Conservation (phyloP, 1,140 invertebrate species). For the Drosophila miranda region DNA sequence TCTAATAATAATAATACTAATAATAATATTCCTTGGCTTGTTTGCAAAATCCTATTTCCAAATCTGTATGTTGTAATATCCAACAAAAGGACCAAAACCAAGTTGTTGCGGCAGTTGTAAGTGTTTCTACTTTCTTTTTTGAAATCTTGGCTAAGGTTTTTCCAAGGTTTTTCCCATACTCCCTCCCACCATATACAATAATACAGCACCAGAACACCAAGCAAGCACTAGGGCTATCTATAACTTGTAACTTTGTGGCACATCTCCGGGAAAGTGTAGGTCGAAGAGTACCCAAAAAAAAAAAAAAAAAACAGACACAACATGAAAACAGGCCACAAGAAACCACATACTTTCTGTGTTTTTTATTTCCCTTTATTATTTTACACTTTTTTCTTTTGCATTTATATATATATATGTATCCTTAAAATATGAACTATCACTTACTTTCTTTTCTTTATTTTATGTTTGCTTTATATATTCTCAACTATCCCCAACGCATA, state of each 20-base stretch:
- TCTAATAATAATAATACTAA: conserved; percentile 15
- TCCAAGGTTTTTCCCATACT: conserved; percentile 18
- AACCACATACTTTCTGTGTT: conserved; percentile 36
- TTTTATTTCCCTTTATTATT: conserved; percentile 43
- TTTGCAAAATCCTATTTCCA: conserved; percentile 18
- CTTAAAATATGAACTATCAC: conserved; percentile 54
- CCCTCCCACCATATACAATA: conserved; percentile 19
- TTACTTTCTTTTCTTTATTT: conserved; percentile 78
- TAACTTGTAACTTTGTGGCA: conserved; percentile 44
- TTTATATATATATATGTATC: conserved; percentile 55
- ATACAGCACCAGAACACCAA: conserved; percentile 26
- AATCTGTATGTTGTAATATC: conserved; percentile 61
- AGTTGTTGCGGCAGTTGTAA: conserved; percentile 53
- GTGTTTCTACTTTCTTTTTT: conserved; percentile 15
- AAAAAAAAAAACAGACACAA: conserved; percentile 19
- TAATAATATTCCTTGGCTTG: background rate
- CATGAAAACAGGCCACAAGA: conserved; percentile 29
- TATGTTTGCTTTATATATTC: conserved; percentile 75
- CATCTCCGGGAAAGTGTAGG: conserved; percentile 48
- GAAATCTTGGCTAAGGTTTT: conserved; percentile 34
- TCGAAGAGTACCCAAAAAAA: conserved; percentile 1
- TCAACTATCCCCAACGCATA: conserved; percentile 74
- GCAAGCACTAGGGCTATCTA: conserved; percentile 45
- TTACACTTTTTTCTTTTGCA: conserved; percentile 46
- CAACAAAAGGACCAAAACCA: conserved; percentile 32